Evolutionary conservation across 2,888 invertebrate genomes (phyloP), one percentile per base, ranked within the genome.

Genomic region (Spodoptera exigua): DNA sequence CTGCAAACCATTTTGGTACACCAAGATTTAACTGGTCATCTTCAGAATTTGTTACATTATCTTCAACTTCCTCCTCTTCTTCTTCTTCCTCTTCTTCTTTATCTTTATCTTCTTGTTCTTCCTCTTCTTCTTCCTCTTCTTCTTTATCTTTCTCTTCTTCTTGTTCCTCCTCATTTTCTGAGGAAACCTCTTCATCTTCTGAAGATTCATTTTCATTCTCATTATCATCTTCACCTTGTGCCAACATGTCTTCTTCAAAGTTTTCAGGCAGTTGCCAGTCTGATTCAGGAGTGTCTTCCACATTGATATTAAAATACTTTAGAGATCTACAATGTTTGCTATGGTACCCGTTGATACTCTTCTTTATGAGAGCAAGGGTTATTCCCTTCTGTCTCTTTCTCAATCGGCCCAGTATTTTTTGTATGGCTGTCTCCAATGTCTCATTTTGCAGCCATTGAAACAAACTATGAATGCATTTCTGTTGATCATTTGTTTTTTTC

Each of bases 371-470:
- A 1, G 84, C 78, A 46, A 95, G 86, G 16, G 97, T 90, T 53
- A 86, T 90, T 35, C 90, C 85, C 27, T 96, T 94, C 39, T 95
- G 90, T 2, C 86, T 84, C 77, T 95, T 95, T 75, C 95, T 96
- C 46, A 97, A 84, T 66, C 95, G 91, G 0, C 95, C 94, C 32
- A 97, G 80, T 70, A 97, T 95, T 85, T 96, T 96, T 9, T 92
- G 84, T 12, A 97, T 89, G 0, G 97, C 98, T 1, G 96, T 94
- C 12, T 97, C 96, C 17, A 96, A 91, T 0, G 95, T 96, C 83
- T 97, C 96, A 78, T 95, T 95, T 74, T 95, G 95, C 2, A 98
- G 82, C 98, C 98, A 98, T 57, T 95, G 93, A 3, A 98, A 94
- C 5, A 97, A 92, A 2, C 95, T 95, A 66, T 95, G 95, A 69